These are phyloP conservation scores for Nomada lathburiana DNA, from an alignment of 2,888 invertebrate genomes.

Conservation along the genomic window DNA sequence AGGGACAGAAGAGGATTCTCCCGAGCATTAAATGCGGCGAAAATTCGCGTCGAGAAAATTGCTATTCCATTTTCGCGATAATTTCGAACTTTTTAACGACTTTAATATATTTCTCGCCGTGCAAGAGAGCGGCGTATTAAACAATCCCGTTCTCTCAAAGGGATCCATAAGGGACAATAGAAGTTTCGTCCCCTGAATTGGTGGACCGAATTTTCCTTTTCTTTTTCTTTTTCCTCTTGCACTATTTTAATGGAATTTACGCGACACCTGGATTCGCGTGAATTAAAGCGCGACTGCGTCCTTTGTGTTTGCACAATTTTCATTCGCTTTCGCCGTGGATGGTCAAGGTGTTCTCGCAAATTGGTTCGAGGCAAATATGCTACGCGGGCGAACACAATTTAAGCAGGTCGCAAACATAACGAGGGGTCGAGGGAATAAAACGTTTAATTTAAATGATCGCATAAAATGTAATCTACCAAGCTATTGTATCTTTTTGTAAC, in stretches of 20 bases:
- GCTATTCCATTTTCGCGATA: slow-evolving; percentile 20
- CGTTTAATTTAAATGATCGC: too few relatives aligned
- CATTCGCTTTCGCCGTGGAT: background rate
- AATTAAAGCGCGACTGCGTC: background rate
- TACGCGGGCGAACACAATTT: too few relatives aligned
- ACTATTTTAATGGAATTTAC: background rate
- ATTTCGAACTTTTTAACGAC: slow-evolving; percentile 43
- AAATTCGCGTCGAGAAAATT: slow-evolving; percentile 5
- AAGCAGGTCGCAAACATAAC: too few relatives aligned
- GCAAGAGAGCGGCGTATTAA: slow-evolving; percentile 5
- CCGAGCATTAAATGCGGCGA: slow-evolving; percentile 31
- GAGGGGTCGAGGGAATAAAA: too few relatives aligned
- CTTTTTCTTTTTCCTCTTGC: background rate
- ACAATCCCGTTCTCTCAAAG: slow-evolving; percentile 3
- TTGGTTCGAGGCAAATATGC: background rate
- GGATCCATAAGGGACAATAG: background rate
- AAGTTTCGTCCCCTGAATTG: background rate
- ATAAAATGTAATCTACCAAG: too few relatives aligned
- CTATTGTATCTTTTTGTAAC: too few relatives aligned
- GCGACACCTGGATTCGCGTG: background rate
- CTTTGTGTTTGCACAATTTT: background rate
- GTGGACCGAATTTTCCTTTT: background rate
- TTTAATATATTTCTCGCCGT: slow-evolving; percentile 28
- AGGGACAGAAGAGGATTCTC: slow-evolving; percentile 25
- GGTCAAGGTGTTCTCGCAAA: background rate